These are phyloP conservation scores for Callinectes sapidus DNA, from an alignment of 2,888 invertebrate genomes.

Conservation along the genomic window DNA sequence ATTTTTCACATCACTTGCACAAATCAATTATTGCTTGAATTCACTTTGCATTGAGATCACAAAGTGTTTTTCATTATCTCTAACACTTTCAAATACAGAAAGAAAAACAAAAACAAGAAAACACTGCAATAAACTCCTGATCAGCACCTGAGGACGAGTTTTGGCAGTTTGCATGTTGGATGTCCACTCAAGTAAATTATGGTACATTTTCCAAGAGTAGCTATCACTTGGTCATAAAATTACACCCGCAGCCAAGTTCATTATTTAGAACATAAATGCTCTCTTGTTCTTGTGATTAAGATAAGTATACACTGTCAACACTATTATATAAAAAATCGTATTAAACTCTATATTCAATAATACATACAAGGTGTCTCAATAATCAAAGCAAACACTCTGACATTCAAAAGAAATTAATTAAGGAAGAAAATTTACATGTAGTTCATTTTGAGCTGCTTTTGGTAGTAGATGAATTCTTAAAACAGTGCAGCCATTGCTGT, in stretches of 20 bases:
- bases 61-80: not conserved
- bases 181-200: not conserved
- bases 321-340: not conserved
- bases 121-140: conserved; percentile 48
- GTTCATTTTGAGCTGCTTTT: not conserved
- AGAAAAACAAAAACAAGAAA: not conserved
- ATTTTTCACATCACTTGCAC: conserved; percentile 57
- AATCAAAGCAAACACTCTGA: not conserved
- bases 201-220: not conserved
- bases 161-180: conserved; percentile 24
- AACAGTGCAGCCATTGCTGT: not conserved
- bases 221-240: not conserved
- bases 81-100: conserved; percentile 6
- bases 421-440: not conserved
- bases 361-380: not conserved
- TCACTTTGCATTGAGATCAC: not conserved
- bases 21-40: not conserved
- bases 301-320: not conserved
- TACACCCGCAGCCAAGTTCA: conserved; percentile 38
- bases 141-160: conserved; percentile 59
- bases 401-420: too few species aligned
- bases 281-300: conserved; percentile 26
- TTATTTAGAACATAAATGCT: not conserved
- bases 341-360: not conserved
- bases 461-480: not conserved